phyloP scores from a whole-genome alignment of 2,888 invertebrate genomes.

The Hydraecia micacea region DNA sequence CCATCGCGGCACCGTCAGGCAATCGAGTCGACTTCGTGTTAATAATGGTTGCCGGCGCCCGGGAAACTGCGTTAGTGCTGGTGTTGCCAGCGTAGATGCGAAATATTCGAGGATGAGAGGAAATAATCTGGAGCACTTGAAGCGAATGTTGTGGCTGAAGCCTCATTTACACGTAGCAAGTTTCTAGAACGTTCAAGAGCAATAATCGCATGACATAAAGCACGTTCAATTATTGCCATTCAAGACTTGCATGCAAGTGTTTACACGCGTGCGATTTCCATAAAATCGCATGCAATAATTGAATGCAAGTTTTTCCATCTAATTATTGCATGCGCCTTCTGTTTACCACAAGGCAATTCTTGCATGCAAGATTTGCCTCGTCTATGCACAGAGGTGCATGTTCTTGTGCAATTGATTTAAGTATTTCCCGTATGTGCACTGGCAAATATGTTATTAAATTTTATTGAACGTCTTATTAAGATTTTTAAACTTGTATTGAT shows the following conservation, averaged over 20 bases:
- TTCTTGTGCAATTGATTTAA: no score
- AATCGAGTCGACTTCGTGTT: conserved; percentile 51
- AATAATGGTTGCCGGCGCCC: conserved; percentile 55
- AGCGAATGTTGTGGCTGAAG: neutral
- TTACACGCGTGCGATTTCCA: neutral
- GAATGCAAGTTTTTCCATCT: neutral
- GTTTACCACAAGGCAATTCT: neutral
- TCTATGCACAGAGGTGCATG: neutral
- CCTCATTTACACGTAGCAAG: neutral
- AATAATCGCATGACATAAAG: neutral
- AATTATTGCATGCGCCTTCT: neutral
- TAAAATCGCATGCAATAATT: neutral
- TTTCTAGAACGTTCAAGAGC: neutral
- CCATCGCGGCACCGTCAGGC: conserved; percentile 2
- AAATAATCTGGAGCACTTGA: neutral
- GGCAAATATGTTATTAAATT: no score
- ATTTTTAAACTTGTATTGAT: no score
- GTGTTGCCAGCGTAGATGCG: conserved; percentile 22
- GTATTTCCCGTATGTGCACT: no score
- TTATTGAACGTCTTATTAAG: no score
- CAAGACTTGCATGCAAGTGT: neutral
- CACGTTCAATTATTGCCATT: neutral
- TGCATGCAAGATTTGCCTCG: neutral
- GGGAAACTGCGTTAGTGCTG: conserved; percentile 43
- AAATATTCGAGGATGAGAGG: neutral